Conservation (phyloP, 2,888 invertebrate genomes). For the Synergus itoensis region DNA sequence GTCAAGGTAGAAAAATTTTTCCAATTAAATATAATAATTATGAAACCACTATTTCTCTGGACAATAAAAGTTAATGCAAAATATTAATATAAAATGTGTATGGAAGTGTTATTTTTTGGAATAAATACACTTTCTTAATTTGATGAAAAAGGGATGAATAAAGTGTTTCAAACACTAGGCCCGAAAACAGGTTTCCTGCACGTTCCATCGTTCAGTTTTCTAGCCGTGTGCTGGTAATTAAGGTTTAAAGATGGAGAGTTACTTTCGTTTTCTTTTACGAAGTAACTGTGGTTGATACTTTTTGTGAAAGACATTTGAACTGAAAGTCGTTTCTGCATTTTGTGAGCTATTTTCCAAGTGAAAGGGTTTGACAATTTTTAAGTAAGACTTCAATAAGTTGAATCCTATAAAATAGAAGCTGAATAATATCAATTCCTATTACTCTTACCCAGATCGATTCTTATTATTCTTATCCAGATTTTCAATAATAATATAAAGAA, state of each 20-base stretch:
- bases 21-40: neutral
- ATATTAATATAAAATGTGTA: too few relatives aligned
- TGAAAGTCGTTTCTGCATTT: slow-evolving; percentile 15
- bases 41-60: neutral
- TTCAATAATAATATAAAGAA: neutral
- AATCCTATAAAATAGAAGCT: neutral
- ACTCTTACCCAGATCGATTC: too few relatives aligned
- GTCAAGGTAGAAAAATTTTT: too few relatives aligned
- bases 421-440: too few relatives aligned
- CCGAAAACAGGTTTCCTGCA: slow-evolving; percentile 30
- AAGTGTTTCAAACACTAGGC: neutral
- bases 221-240: slow-evolving; percentile 31
- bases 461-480: too few relatives aligned
- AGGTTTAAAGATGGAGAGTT: slow-evolving; percentile 39
- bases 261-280: slow-evolving; percentile 39
- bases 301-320: slow-evolving; percentile 18
- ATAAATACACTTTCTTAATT: neutral
- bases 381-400: neutral
- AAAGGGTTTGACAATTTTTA: neutral
- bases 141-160: neutral
- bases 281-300: slow-evolving; percentile 28
- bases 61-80: too few relatives aligned
- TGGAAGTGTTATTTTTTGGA: too few relatives aligned
- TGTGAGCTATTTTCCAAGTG: neutral
- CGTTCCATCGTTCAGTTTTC: slow-evolving; percentile 31